phyloP scores from a whole-genome alignment of 2,888 invertebrate species.

The Yponomeuta plumbellus region DNA sequence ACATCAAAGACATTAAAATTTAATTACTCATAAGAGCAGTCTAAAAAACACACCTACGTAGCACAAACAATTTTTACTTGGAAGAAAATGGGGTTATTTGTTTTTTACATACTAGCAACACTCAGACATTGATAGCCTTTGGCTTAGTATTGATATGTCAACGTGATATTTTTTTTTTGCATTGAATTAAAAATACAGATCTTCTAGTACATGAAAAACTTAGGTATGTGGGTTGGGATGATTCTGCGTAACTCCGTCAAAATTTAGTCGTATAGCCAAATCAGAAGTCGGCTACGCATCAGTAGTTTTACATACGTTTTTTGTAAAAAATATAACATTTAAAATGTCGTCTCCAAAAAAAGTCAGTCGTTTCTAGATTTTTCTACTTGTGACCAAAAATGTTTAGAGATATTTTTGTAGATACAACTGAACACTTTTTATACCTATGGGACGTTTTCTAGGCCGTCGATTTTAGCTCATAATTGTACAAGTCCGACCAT shows the following conservation, averaged over 20 bases:
- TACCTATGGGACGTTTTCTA: constrained; percentile 25
- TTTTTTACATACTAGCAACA: too few species aligned
- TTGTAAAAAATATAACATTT: neutral
- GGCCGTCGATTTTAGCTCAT: constrained; percentile 1
- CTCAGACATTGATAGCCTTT: too few species aligned
- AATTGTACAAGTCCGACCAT: constrained; percentile 34
- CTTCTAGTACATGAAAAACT: neutral
- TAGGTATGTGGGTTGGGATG: too few species aligned
- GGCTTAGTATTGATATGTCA: too few species aligned
- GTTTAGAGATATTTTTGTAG: constrained; percentile 54
- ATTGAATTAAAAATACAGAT: too few species aligned
- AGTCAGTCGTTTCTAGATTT: constrained; percentile 10
- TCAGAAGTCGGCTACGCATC: neutral
- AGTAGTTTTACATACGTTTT: neutral
- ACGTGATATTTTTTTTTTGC: too few species aligned
- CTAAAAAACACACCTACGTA: too few species aligned
- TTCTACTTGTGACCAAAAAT: constrained; percentile 35
- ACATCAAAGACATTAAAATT: too few species aligned
- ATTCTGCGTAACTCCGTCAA: neutral
- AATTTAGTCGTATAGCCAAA: neutral
- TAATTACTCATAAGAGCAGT: too few species aligned
- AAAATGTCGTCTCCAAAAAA: constrained; percentile 12
- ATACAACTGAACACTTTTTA: constrained; percentile 27
- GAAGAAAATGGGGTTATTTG: too few species aligned
- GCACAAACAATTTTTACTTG: too few species aligned